Evolutionary conservation across 2,113 vertebrate species (phyloP).

Genomic region (Hiodon alosoides): DNA sequence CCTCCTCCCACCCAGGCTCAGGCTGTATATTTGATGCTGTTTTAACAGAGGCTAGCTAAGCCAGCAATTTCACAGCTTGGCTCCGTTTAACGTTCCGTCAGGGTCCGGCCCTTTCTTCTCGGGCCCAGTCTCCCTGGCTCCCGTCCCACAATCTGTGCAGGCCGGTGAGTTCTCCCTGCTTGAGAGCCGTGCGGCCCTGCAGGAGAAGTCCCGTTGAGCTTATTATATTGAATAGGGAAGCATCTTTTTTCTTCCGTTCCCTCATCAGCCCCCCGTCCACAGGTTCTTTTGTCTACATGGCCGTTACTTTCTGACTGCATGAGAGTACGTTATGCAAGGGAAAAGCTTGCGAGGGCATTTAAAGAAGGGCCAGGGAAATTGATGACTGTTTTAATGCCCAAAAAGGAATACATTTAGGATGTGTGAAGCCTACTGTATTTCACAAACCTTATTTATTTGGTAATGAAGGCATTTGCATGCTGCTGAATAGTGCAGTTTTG

Average conservation of each 20-base stretch:
- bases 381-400: neutral
- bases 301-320: conserved; percentile 8
- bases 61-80: neutral
- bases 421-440: neutral
- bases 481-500: too few species aligned
- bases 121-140: neutral
- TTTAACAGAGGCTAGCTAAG: neutral
- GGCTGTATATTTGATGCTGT: neutral
- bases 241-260: conserved; percentile 1
- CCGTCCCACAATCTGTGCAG: neutral
- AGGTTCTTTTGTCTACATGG: neutral
- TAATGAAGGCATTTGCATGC: neutral
- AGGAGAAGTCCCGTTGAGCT: neutral
- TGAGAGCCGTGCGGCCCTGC: neutral
- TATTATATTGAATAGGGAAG: neutral
- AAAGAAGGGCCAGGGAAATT: neutral
- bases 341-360: neutral
- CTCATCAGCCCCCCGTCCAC: neutral
- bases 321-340: conserved; percentile 1
- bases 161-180: neutral
- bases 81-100: neutral
- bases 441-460: neutral
- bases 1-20: neutral
- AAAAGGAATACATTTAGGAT: neutral
- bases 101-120: neutral